Conservation (phyloP, 1,140 invertebrate species). For the Trichonephila clavipes region DNA sequence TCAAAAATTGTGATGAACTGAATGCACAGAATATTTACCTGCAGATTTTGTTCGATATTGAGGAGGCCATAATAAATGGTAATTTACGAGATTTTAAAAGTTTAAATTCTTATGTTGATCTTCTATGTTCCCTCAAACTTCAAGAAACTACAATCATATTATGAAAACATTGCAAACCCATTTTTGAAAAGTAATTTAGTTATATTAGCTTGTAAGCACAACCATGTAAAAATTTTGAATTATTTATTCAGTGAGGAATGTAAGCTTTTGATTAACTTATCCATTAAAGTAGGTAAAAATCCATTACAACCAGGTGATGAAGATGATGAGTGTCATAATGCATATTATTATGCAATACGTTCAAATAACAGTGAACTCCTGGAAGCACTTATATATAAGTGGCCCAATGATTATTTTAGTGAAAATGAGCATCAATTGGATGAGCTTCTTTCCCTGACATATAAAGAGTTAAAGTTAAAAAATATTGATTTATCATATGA, state of each 20-base stretch:
- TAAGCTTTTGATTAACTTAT: neutral
- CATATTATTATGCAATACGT: constrained; percentile 63
- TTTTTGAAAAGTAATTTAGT: neutral
- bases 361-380: constrained; percentile 31
- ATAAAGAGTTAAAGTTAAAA: constrained; percentile 57
- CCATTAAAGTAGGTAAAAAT: neutral
- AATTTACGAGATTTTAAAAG: neutral
- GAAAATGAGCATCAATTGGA: constrained; percentile 1
- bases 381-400: constrained; percentile 38
- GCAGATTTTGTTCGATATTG: neutral
- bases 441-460: constrained; percentile 38
- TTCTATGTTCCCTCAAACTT: neutral
- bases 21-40: neutral
- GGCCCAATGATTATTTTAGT: constrained; percentile 48
- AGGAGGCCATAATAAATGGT: neutral
- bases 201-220: neutral
- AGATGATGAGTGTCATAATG: constrained; percentile 59
- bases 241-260: neutral
- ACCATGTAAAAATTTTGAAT: neutral
- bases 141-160: neutral
- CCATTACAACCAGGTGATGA: neutral
- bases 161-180: neutral
- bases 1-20: neutral
- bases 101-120: neutral
- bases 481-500: constrained; percentile 42